phyloP scores from a whole-genome alignment of 2,888 invertebrate genomes.

The Torymus texanus region DNA sequence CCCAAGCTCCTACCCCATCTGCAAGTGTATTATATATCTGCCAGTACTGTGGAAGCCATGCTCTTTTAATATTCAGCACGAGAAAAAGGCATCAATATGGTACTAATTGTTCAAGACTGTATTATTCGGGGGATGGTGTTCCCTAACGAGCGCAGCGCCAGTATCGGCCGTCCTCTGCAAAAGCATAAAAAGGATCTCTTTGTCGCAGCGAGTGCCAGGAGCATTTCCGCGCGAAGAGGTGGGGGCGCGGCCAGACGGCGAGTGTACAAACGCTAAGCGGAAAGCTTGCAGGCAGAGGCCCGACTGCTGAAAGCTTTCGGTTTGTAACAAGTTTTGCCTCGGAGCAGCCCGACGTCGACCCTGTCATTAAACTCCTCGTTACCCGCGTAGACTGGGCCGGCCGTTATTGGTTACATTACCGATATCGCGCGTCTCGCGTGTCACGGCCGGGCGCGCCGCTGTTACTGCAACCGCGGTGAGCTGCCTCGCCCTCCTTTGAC shows the following conservation, averaged over 20 bases:
- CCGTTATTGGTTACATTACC: constrained; percentile 75
- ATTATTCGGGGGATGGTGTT: neutral
- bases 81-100: neutral
- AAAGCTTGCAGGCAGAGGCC: neutral
- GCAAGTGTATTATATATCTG: no score
- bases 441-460: constrained; percentile 68
- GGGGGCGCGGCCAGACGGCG: neutral
- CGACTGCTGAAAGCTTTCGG: constrained; percentile 43
- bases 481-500: constrained; percentile 63
- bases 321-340: constrained; percentile 59
- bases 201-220: constrained; percentile 22
- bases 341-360: constrained; percentile 68
- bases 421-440: constrained; percentile 73
- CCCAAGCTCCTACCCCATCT: no score
- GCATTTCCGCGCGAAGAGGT: constrained; percentile 31
- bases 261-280: constrained; percentile 1
- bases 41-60: no score
- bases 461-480: constrained; percentile 73
- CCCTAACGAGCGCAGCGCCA: neutral
- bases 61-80: no score
- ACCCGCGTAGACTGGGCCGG: constrained; percentile 51
- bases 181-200: neutral
- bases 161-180: neutral
- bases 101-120: no score
- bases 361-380: constrained; percentile 74